These are phyloP conservation scores for Tinea pellionella DNA, from an alignment of 2,888 invertebrate genomes.

Conservation along the genomic window DNA sequence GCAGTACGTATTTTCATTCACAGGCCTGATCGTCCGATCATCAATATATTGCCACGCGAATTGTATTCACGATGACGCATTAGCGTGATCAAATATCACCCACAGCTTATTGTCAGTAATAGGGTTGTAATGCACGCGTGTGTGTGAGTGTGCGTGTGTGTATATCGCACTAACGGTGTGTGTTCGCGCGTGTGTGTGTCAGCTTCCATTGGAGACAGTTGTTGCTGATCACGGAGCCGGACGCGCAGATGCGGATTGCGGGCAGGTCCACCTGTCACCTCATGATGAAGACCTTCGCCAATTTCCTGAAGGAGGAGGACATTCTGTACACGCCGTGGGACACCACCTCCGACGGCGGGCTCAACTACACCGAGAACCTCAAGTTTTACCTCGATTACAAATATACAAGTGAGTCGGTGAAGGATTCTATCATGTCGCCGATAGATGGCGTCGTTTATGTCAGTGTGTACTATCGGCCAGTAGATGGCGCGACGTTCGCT, in stretches of 20 bases:
- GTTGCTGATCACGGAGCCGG: conserved; percentile 78
- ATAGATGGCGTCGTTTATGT: conserved; percentile 1
- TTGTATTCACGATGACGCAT: too few species aligned
- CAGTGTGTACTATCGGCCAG: not conserved
- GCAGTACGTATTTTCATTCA: conserved; percentile 69
- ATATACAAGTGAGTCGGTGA: conserved; percentile 74
- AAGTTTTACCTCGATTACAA: conserved; percentile 74
- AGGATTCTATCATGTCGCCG: not conserved
- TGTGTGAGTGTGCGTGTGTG: not conserved
- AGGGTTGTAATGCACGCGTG: not conserved
- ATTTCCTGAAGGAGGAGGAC: conserved; percentile 59
- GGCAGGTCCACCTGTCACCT: conserved; percentile 80
- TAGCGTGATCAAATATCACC: too few species aligned
- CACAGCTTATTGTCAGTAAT: too few species aligned
- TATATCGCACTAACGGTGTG: not conserved
- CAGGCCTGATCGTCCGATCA: too few species aligned
- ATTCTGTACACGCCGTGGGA: conserved; percentile 71
- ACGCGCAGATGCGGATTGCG: conserved; percentile 74
- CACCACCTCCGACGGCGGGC: conserved; percentile 63
- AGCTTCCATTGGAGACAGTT: conserved; percentile 78
- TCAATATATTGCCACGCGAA: too few species aligned
- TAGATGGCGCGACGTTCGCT: conserved; percentile 1
- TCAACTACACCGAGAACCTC: conserved; percentile 71
- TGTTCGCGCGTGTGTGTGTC: conserved; percentile 1
- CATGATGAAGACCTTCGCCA: conserved; percentile 78